Base-by-base conservation (phyloP, 1,140 invertebrate genomes). In the Chironomus striatipennis region DNA sequence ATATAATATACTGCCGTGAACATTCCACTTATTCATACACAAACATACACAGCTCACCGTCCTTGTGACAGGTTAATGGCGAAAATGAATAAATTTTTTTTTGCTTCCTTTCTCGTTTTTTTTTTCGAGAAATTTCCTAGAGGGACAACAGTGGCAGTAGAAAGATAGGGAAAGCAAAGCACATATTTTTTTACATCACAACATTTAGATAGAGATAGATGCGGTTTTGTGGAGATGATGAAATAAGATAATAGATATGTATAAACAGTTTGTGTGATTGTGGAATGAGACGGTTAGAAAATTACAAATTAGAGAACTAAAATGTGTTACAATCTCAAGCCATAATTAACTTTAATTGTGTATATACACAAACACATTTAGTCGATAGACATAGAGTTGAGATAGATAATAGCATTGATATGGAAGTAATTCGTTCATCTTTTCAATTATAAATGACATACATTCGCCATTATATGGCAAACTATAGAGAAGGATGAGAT, bases 291-390 rank as follows among this genome's bases (percentile, higher is more conserved):
- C 24, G 24, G 24, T 34, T n/a, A 57, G 9, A 12, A 57, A 57
- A 57, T 57, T 57, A 57, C 47, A 57, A n/a, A 2, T 57, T n/a
- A 12, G 9, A n/a, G 47, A 57, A 57, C 9, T 12, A 12, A 57
- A 57, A 57, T 57, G 47, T n/a, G 17, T 70, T 70, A 70, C 65
- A 70, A 70, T 70, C 20, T 70, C 12, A 17, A n/a, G 20, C 18
- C 18, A 70, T 70, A 70, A 70, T 70, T 70, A 70, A 70, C 17
- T 70, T 70, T 70, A 70, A 70, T 70, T 70, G 17, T n/a, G 24
- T 34, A 34, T 34, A 34, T 34, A 34, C 24, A 34, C 24, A 34
- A 34, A 34, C 24, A 34, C 24, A 34, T 34, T 34, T 5, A 34
- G 5, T 34, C 5, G 2, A 34, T 34, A 34, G 4, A 57, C 12